Percentiles rank a stretch among this genome's conserved stretches.
phyloP scores from a whole-genome alignment of 1,140 invertebrate species.

The Macrocentrus cingulum region DNA sequence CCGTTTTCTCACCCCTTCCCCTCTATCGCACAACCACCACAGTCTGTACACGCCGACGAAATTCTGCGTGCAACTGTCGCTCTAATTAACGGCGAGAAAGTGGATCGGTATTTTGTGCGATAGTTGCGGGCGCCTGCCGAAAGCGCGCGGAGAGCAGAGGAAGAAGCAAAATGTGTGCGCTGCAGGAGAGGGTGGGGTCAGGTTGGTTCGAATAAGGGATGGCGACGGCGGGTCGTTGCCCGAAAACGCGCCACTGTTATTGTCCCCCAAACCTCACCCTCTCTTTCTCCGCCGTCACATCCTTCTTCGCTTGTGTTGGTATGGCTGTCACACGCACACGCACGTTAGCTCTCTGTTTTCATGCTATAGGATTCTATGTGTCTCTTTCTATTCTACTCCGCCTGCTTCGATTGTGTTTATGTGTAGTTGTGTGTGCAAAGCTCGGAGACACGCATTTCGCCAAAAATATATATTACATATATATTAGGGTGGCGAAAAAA shows the following conservation, averaged over 20 bases:
- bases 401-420: neutral
- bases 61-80: constrained; percentile 9
- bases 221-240: constrained; percentile 55
- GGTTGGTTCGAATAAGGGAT: constrained; percentile 41
- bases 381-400: neutral
- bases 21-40: too few species aligned
- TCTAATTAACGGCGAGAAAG: constrained; percentile 37
- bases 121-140: constrained; percentile 21
- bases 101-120: constrained; percentile 30
- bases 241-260: constrained; percentile 56
- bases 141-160: neutral
- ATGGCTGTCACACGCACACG: constrained; percentile 3
- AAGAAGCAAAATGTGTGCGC: neutral
- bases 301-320: neutral
- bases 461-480: neutral
- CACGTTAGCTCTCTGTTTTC: constrained; percentile 4
- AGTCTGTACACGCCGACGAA: too few species aligned
- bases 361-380: neutral
- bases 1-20: too few species aligned
- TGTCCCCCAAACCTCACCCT: constrained; percentile 37
- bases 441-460: neutral
- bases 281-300: constrained; percentile 14
- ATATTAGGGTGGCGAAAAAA: neutral
- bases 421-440: neutral
- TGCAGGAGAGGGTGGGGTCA: constrained; percentile 18